Evolutionary conservation across 2,797 vertebrate species (phyloP).

Genomic region (Phoeniculus purpureus): DNA sequence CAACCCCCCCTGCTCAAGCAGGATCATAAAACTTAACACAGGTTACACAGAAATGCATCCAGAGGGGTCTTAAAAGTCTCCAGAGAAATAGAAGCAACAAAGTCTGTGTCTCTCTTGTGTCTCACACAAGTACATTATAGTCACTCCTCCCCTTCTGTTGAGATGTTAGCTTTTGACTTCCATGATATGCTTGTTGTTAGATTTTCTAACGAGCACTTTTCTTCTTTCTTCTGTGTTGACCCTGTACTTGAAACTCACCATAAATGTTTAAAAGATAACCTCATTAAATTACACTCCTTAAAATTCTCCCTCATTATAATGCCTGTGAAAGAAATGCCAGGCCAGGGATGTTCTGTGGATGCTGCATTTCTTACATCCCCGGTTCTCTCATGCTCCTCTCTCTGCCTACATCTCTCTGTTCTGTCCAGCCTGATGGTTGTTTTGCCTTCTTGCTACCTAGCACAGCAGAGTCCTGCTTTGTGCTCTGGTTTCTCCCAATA

Average conservation of each 20-base stretch:
- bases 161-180: neutral
- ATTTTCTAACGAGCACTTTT: conserved; percentile 2
- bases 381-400: neutral
- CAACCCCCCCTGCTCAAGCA: too few species aligned
- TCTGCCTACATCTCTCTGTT: neutral
- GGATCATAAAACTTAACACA: too few species aligned
- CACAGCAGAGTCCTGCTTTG: neutral
- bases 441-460: neutral
- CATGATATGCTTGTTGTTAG: neutral
- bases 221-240: neutral
- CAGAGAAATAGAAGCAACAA: neutral
- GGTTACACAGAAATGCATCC: too few species aligned
- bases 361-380: neutral
- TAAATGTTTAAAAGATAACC: neutral
- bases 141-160: neutral
- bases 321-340: neutral
- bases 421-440: neutral
- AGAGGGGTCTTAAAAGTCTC: too few species aligned
- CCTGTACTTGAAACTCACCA: neutral
- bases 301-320: neutral
- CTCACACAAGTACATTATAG: neutral
- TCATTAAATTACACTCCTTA: conserved; percentile 23
- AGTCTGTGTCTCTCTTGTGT: neutral
- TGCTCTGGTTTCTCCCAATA: neutral
- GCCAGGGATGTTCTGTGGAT: neutral